Conservation (phyloP, 2,888 invertebrate species). For the Anodontia alba region DNA sequence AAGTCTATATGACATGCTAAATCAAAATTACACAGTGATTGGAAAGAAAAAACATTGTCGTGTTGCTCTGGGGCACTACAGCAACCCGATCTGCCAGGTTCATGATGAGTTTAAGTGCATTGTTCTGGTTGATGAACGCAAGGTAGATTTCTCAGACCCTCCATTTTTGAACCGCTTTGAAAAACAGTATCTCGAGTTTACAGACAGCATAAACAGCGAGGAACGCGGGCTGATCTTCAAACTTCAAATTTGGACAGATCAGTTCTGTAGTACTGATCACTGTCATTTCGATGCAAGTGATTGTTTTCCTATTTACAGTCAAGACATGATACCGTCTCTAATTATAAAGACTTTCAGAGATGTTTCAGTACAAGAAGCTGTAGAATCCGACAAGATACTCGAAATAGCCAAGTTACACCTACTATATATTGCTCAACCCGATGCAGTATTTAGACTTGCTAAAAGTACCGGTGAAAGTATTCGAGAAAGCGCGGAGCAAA, state of each 20-base stretch:
- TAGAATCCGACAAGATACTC: not conserved
- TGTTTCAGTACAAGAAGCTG: not conserved
- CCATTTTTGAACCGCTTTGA: constrained; percentile 78
- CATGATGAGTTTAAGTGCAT: constrained; percentile 71
- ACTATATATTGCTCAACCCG: constrained; percentile 59
- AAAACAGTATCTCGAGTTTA: constrained; percentile 73
- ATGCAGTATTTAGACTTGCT: constrained; percentile 51
- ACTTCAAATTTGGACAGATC: constrained; percentile 39
- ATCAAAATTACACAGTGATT: constrained; percentile 71
- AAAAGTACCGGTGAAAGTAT: constrained; percentile 7
- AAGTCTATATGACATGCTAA: constrained; percentile 74
- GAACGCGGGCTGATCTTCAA: constrained; percentile 25
- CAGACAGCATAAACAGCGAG: constrained; percentile 51
- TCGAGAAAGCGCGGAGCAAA: not conserved
- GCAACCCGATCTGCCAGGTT: constrained; percentile 73
- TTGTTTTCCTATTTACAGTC: constrained; percentile 58
- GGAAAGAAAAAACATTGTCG: constrained; percentile 69
- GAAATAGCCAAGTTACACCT: constrained; percentile 35
- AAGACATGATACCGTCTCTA: constrained; percentile 60
- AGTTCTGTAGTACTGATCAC: constrained; percentile 21
- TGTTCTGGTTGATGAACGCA: constrained; percentile 67
- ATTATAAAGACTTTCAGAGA: constrained; percentile 27
- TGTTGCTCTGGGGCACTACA: constrained; percentile 70
- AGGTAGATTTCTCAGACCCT: constrained; percentile 65
- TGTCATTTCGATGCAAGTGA: constrained; percentile 36